Conservation (phyloP, 92 coral and sea anemone species). For the Umimayanthus chanpuru region DNA sequence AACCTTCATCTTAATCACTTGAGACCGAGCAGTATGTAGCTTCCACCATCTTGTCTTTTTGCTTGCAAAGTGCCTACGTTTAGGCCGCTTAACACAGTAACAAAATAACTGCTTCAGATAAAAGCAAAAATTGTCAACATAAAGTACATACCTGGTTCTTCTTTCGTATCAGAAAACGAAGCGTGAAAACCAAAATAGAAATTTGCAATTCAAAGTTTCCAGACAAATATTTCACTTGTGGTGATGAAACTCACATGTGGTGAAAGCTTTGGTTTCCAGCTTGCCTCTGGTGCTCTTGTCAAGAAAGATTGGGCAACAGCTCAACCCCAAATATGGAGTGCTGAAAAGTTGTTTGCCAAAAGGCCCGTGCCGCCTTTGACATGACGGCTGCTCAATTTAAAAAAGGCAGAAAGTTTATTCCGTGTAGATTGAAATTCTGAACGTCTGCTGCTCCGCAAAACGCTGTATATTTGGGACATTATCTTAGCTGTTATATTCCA, state of each 20-base stretch:
- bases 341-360: not conserved
- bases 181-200: conserved; percentile 23
- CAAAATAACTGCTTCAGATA: conserved; percentile 9
- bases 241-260: not conserved
- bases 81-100: not conserved
- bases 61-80: not conserved
- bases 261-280: conserved; percentile 2
- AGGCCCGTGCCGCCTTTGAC: conserved; percentile 20
- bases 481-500: conserved; percentile 6
- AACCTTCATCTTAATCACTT: too few species aligned
- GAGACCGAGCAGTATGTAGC: not conserved
- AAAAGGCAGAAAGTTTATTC: conserved; percentile 18
- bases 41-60: conserved; percentile 11
- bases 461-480: conserved; percentile 22
- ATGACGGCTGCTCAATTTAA: conserved; percentile 5
- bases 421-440: conserved; percentile 18
- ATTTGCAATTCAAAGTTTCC: conserved; percentile 15
- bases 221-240: not conserved
- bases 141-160: conserved; percentile 16
- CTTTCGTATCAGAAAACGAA: conserved; percentile 11
- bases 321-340: conserved; percentile 18
- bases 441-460: conserved; percentile 22
- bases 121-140: conserved; percentile 2
- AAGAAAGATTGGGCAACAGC: conserved; percentile 27
- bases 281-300: conserved; percentile 24